Evolutionary conservation across 2,113 vertebrate species (phyloP).

Genomic region (Epinephelus fuscoguttatus): DNA sequence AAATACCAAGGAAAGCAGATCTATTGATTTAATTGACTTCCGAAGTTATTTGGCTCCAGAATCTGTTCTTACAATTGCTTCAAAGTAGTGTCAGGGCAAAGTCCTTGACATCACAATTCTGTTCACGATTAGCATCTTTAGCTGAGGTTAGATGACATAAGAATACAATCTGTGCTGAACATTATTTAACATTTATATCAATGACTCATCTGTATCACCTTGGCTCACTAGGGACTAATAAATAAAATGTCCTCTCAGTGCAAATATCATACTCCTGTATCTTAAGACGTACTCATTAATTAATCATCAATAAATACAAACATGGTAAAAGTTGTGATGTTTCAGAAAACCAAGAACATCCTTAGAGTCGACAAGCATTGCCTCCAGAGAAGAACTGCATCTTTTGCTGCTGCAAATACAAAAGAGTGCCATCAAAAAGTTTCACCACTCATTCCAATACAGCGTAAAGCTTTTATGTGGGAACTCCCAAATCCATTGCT

Average conservation of each 20-base stretch:
- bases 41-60: neutral
- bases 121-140: neutral
- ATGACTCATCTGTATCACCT: neutral
- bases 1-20: neutral
- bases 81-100: neutral
- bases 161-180: neutral
- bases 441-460: neutral
- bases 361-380: neutral
- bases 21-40: neutral
- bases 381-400: neutral
- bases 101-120: neutral
- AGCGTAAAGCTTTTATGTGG: neutral
- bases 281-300: neutral
- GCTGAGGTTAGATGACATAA: neutral
- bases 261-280: neutral
- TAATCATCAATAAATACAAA: constrained; percentile 7
- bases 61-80: neutral
- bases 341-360: constrained; percentile 16
- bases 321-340: neutral
- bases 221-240: neutral
- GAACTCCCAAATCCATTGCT: neutral
- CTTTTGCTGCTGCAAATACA: neutral
- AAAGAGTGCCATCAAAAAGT: neutral
- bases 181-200: neutral
- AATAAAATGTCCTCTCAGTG: neutral